Base-by-base conservation (phyloP, 2,888 invertebrate genomes). In the Drosophila histrio region DNA sequence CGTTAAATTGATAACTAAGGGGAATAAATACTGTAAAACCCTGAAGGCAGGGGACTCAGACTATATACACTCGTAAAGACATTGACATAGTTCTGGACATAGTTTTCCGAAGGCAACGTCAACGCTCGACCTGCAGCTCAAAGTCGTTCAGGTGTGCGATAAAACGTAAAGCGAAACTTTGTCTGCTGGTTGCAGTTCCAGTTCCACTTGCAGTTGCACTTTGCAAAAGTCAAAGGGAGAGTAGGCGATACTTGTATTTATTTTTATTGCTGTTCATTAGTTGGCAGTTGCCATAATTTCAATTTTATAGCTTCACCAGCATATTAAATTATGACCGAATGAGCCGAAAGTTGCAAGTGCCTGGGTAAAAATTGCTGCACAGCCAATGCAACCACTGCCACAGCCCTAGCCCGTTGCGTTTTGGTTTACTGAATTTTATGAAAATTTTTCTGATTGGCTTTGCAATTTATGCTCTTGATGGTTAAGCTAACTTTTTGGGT, bases 191-290 rank as follows among this genome's bases (percentile, higher is more conserved):
- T 61, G 62, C 54, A 60, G 36, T 38, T 38, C n/a, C 53, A 61
- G n/a, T 56, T 24, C 43, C n/a, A n/a, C n/a, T n/a, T 46, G 30
- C 32, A 9, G 8, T 24, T 36, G 36, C 26, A 36, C 19, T 44
- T 54, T 15, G 19, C 24, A 15, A 34, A 47, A 63, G 43, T 60
- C 58, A 30, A 26, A 11, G 24, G 34, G 22, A 11, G 15, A 3
- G 22, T 22, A 17, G 3, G 17, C 4, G 43, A 32, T 54, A 17
- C 30, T 70, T 63, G 73, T 76, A 79, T 83, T 88, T 83, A 88
- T 82, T 88, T 85, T 82, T 82, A 82, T 86, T 71, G 68, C 70
- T 81, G 82, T 82, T 87, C 88, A 87, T 87, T 82, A 78, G 79
- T 72, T 86, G 67, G 63, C 65, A 69, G 79, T 71, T 79, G 76